phyloP scores from a whole-genome alignment of 1,140 invertebrate species.

The Telenomus remus region DNA sequence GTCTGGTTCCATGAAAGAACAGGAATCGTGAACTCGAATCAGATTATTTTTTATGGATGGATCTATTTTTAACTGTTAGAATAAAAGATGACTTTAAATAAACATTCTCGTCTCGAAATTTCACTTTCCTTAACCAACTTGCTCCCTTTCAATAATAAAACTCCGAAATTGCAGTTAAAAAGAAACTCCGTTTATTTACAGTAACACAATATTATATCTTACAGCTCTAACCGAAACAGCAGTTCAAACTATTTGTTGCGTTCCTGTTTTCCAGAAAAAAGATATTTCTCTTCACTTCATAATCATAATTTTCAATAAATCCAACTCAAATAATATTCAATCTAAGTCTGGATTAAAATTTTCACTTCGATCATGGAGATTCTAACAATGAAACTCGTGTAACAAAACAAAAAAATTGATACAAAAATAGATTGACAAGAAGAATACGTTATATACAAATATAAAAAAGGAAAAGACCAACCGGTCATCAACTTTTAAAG shows the following conservation, averaged over 20 bases:
- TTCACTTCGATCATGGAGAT: too few relatives aligned
- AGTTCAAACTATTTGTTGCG: constrained; percentile 46
- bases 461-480: constrained; percentile 4
- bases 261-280: constrained; percentile 19
- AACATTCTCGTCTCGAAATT: neutral
- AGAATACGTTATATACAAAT: too few relatives aligned
- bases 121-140: too few relatives aligned
- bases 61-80: constrained; percentile 37
- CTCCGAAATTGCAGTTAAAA: constrained; percentile 35
- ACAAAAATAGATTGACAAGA: neutral
- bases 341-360: too few relatives aligned
- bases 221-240: constrained; percentile 41
- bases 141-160: neutral
- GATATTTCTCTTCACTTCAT: constrained; percentile 27
- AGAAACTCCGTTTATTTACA: constrained; percentile 48
- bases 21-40: constrained; percentile 62
- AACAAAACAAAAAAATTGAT: neutral
- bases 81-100: constrained; percentile 27
- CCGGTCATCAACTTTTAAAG: too few relatives aligned
- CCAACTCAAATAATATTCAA: too few relatives aligned
- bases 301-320: too few relatives aligned
- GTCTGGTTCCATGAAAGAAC: constrained; percentile 78
- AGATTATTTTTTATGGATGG: constrained; percentile 30
- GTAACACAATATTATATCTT: constrained; percentile 50
- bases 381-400: constrained; percentile 1